Base-by-base conservation (phyloP, 1,140 invertebrate genomes). In the Hylyphantes graminicola region DNA sequence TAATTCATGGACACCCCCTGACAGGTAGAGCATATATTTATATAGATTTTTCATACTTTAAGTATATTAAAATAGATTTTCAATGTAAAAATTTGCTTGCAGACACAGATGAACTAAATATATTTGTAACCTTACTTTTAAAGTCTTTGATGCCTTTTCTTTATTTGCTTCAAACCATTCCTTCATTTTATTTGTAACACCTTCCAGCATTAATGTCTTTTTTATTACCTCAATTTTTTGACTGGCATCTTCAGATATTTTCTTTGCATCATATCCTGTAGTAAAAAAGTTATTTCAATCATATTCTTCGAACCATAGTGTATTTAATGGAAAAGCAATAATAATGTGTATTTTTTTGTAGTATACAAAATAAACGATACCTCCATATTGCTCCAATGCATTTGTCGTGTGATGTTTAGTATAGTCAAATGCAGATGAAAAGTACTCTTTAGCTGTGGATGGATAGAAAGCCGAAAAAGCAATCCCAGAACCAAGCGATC, bases 391-490 rank as follows among this genome's bases (percentile, higher is more conserved):
- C 21, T 67, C 63, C 54, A 81, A 64, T 10, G 50, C 48, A 63
- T 81, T n/a, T 63, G 8, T 13, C 7, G 53, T 21, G 19, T 81
- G 68, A 64, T 72, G 15, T 21, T 81, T 81, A 10, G 79, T 63
- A 73, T 48, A 57, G 15, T 81, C 68, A 55, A 55, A 81, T 12
- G 67, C 57, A 63, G 13, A 53, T 19, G 48, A 7, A n/a, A 59
- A 48, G 64, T 81, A 81, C 35, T 72, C 54, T 48, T 73, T 81
- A 55, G 53, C 55, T 21, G 63, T 3, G 9, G 67, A 1, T 8
- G 79, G 79, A 81, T 81, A 81, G 53, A 81, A 81, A 72, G 68
- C 68, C 15, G 79, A 73, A 54, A 70, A 81, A 48, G 64, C 64
- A 51, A 73, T 35, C 50, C 79, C 79, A 73, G 55, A 53, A 54